A percentile compares a stretch with the other conserved stretches of the same genome.
Evolutionary conservation across 2,113 vertebrate genomes (phyloP).

Genomic region (Haliaeetus leucogaster): DNA sequence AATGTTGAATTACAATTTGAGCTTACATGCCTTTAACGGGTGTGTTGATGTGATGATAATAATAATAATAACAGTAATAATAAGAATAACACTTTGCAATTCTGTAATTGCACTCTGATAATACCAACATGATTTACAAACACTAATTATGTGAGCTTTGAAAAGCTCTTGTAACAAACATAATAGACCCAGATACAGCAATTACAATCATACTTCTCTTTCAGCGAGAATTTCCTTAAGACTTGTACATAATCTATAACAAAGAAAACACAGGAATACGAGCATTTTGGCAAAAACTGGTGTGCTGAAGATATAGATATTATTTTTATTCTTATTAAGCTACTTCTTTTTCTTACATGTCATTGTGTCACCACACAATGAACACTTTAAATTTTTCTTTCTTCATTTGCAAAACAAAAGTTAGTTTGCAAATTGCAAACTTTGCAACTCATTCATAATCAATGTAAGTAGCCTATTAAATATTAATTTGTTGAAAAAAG

Average conservation of each 20-base stretch:
- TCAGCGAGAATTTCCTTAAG: not conserved
- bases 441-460: constrained; percentile 23
- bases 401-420: constrained; percentile 13
- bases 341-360: constrained; percentile 2
- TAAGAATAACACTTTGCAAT: not conserved
- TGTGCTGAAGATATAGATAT: not conserved
- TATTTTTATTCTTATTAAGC: constrained; percentile 27
- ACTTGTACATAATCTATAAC: not conserved
- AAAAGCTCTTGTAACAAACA: not conserved
- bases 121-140: constrained; percentile 36
- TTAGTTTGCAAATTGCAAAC: constrained; percentile 11
- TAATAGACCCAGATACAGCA: not conserved
- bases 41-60: not conserved
- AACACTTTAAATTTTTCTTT: not conserved
- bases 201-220: constrained; percentile 24
- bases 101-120: constrained; percentile 21
- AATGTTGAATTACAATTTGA: not conserved
- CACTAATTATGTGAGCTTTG: constrained; percentile 25
- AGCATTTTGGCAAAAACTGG: not conserved
- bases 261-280: not conserved
- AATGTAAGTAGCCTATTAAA: not conserved
- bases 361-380: not conserved
- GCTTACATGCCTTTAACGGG: not conserved
- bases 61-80: not conserved
- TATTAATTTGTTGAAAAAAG: not conserved